These are phyloP conservation scores for Plodia interpunctella DNA, from an alignment of 1,140 invertebrate genomes.

Conservation along the genomic window DNA sequence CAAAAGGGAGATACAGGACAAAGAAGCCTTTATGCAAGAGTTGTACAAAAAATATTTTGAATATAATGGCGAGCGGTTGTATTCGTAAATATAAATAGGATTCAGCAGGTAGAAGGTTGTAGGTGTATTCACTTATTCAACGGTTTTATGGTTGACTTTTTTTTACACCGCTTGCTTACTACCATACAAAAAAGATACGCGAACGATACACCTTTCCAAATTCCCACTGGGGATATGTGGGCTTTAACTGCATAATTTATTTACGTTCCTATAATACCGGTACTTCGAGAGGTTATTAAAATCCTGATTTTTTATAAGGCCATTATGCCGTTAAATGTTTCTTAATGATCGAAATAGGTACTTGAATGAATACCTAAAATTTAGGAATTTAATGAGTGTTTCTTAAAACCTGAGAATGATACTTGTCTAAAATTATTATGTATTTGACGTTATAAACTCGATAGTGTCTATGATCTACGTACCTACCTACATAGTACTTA, in stretches of 20 bases:
- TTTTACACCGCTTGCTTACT: slow-evolving; percentile 30
- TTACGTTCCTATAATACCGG: background rate
- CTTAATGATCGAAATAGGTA: too few species aligned
- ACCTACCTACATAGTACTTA: background rate
- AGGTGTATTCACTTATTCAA: slow-evolving; percentile 63
- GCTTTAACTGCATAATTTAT: background rate
- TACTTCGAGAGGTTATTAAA: background rate
- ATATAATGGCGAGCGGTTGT: slow-evolving; percentile 51
- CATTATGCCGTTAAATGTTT: too few species aligned
- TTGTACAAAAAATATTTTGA: slow-evolving; percentile 49
- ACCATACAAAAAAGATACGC: slow-evolving; percentile 31
- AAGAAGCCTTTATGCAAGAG: slow-evolving; percentile 51
- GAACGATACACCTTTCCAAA: slow-evolving; percentile 58
- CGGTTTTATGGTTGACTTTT: slow-evolving; percentile 51
- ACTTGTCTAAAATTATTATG: too few species aligned
- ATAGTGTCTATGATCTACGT: too few species aligned
- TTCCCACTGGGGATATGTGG: slow-evolving; percentile 45
- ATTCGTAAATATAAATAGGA: slow-evolving; percentile 54
- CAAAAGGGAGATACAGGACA: slow-evolving; percentile 45
- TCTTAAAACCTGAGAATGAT: too few species aligned
- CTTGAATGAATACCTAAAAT: too few species aligned
- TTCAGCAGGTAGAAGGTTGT: slow-evolving; percentile 64
- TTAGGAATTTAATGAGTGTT: too few species aligned
- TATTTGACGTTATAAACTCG: too few species aligned
- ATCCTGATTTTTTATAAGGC: too few species aligned